Conservation (phyloP, 2,113 vertebrate genomes). For the Aphyosemion australe region DNA sequence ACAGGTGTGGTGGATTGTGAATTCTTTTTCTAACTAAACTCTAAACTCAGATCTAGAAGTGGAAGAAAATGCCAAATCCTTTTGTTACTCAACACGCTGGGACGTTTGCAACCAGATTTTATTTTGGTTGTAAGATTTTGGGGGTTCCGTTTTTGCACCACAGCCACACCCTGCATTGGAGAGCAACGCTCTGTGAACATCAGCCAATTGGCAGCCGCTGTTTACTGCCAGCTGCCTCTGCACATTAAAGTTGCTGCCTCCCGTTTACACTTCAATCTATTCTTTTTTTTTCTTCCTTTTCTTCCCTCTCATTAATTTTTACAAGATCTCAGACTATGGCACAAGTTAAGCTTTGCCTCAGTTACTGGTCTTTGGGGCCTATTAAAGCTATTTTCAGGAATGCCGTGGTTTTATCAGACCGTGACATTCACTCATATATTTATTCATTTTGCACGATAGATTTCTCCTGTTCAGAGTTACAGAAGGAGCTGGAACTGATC, state of each 20-base stretch:
- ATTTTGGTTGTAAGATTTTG: not conserved
- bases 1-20: too few relatives aligned
- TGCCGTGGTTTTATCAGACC: slow-evolving; percentile 35
- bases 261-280: slow-evolving; percentile 55
- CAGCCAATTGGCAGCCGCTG: slow-evolving; percentile 68
- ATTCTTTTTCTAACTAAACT: not conserved
- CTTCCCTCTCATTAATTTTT: slow-evolving; percentile 70
- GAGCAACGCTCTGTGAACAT: slow-evolving; percentile 56
- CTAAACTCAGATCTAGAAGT: not conserved
- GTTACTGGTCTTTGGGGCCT: slow-evolving; percentile 42
- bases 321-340: slow-evolving; percentile 56
- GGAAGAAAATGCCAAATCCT: not conserved
- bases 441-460: not conserved
- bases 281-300: slow-evolving; percentile 37
- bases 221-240: slow-evolving; percentile 71
- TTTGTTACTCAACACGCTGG: not conserved
- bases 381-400: slow-evolving; percentile 60
- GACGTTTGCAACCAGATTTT: slow-evolving; percentile 13
- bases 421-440: slow-evolving; percentile 17
- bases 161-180: slow-evolving; percentile 54
- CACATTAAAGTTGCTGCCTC: slow-evolving; percentile 54
- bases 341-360: slow-evolving; percentile 45
- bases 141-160: slow-evolving; percentile 28
- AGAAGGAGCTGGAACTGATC: not conserved
- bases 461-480: not conserved